phyloP scores from a whole-genome alignment of 2,797 vertebrate species.

The Coregonus ussuriensis region DNA sequence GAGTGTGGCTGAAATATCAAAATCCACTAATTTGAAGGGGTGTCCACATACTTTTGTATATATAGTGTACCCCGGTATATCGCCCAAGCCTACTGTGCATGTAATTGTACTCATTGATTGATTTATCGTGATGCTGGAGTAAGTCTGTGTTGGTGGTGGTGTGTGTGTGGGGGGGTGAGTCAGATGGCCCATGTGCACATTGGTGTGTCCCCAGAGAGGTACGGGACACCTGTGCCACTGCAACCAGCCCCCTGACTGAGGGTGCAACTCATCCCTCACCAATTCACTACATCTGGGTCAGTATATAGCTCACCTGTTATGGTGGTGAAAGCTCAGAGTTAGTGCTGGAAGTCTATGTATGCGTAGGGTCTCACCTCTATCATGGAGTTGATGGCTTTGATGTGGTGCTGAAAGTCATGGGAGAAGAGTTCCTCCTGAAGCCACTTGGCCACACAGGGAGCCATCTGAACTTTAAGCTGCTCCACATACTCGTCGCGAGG shows the following conservation, averaged over 20 bases:
- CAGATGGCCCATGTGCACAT: background rate
- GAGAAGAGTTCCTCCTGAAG: constrained; percentile 90
- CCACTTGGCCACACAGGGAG: constrained; percentile 85
- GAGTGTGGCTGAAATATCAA: too few relatives aligned
- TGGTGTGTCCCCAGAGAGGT: constrained; percentile 17
- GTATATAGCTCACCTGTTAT: too few relatives aligned
- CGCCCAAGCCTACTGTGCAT: too few relatives aligned
- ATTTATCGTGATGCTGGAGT: constrained; percentile 54
- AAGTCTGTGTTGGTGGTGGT: background rate
- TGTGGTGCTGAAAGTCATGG: constrained; percentile 87
- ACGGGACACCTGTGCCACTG: constrained; percentile 49
- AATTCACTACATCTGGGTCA: background rate
- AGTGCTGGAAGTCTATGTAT: too few relatives aligned
- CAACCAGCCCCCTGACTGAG: constrained; percentile 31
- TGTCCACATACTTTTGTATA: too few relatives aligned
- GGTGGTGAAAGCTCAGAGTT: too few relatives aligned
- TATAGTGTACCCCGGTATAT: too few relatives aligned
- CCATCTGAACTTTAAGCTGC: constrained; percentile 87
- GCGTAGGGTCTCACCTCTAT: constrained; percentile 75
- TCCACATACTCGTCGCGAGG: constrained; percentile 90
- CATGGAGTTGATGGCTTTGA: constrained; percentile 85
- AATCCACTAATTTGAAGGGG: too few relatives aligned
- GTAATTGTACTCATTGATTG: too few relatives aligned
- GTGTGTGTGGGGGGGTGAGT: background rate
- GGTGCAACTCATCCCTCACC: constrained; percentile 75